These are phyloP conservation scores for Diploscapter pachys DNA, from an alignment of 1,140 invertebrate genomes.

Conservation along the genomic window DNA sequence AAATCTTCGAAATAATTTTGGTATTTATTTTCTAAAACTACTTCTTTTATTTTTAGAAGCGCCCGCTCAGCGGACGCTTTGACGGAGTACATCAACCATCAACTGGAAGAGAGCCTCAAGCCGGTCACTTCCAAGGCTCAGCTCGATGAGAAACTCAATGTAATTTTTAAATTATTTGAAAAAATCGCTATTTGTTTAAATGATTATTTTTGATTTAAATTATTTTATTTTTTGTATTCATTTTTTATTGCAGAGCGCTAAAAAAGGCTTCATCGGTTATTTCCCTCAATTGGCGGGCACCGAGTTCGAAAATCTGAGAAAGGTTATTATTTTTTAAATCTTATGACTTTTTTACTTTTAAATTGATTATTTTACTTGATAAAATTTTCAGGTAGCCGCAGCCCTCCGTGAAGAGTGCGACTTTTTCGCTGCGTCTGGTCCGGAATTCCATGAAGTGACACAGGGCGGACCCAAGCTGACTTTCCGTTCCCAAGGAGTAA, in stretches of 20 bases:
- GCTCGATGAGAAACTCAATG: slow-evolving; percentile 42
- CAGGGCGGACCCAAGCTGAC: not conserved
- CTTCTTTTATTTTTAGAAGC: slow-evolving; percentile 39
- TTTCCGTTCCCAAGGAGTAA: slow-evolving; percentile 68
- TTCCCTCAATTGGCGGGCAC: slow-evolving; percentile 78
- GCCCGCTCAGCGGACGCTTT: slow-evolving; percentile 79
- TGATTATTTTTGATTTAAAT: not conserved
- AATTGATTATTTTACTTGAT: not conserved
- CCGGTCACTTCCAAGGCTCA: slow-evolving; percentile 44
- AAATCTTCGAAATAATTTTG: not conserved
- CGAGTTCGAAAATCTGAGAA: slow-evolving; percentile 72
- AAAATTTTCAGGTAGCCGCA: slow-evolving; percentile 55
- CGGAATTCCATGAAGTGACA: not conserved
- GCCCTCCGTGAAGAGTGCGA: slow-evolving; percentile 86
- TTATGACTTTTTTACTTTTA: not conserved
- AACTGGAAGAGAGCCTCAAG: slow-evolving; percentile 69
- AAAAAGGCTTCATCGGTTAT: slow-evolving; percentile 86
- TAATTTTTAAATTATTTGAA: slow-evolving; percentile 26
- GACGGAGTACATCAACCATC: slow-evolving; percentile 77
- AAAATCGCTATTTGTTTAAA: slow-evolving; percentile 7
- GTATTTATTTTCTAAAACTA: not conserved
- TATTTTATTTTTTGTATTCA: not conserved
- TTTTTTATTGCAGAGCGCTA: slow-evolving; percentile 57
- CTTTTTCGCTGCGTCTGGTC: slow-evolving; percentile 85
- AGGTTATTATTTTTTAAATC: slow-evolving; percentile 72